phyloP scores from a whole-genome alignment of 2,888 invertebrate species.

The Nephrotoma guestfalica region DNA sequence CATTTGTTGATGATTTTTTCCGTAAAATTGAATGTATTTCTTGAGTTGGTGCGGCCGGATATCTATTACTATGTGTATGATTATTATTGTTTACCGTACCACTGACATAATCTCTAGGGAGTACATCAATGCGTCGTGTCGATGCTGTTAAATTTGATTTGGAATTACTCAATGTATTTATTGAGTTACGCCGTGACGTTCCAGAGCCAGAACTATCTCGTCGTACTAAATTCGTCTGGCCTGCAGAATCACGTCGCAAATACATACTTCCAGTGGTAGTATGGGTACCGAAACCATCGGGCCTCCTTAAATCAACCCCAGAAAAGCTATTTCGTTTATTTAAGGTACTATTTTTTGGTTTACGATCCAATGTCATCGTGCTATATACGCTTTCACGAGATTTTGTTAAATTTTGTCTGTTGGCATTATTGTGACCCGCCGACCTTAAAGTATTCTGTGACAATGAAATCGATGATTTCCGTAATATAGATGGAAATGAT shows the following conservation, averaged over 20 bases:
- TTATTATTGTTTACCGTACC: not conserved
- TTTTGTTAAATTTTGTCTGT: conserved; percentile 33
- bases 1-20: not conserved
- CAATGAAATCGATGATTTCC: conserved; percentile 41
- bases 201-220: conserved; percentile 14
- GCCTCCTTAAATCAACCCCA: not conserved
- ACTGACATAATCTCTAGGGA: conserved; percentile 2
- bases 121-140: not conserved
- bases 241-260: conserved; percentile 13
- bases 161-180: not conserved
- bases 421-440: conserved; percentile 32
- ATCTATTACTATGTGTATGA: not conserved
- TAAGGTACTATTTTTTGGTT: not conserved
- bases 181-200: not conserved
- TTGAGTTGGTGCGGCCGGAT: not conserved
- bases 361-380: not conserved
- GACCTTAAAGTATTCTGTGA: conserved; percentile 32
- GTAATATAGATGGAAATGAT: conserved; percentile 50
- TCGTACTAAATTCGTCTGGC: conserved; percentile 13
- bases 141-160: not conserved
- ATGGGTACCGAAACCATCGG: not conserved
- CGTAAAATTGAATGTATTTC: conserved; percentile 3
- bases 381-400: conserved; percentile 13
- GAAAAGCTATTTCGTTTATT: conserved; percentile 10
- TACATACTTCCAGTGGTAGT: conserved; percentile 9